Percentiles rank a stretch among this genome's conserved stretches.
Conservation (phyloP, 2,113 vertebrate genomes). For the Eptatretus burgeri region DNA sequence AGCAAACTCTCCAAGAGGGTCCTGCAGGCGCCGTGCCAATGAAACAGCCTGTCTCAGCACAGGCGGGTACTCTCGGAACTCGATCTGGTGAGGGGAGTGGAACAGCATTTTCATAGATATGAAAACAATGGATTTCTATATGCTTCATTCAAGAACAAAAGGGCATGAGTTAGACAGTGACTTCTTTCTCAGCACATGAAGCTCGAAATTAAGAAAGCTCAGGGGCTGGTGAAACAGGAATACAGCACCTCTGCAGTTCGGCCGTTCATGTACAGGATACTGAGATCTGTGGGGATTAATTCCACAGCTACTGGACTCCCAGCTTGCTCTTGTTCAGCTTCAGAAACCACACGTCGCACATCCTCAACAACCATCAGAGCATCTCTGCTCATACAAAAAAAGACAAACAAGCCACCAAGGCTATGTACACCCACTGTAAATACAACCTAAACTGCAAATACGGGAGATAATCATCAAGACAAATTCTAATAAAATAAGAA, state of each 20-base stretch:
- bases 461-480: no score
- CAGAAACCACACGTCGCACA: conserved; percentile 62
- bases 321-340: conserved; percentile 54
- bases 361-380: conserved; percentile 93
- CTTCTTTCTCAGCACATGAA: no score
- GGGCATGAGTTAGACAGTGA: no score
- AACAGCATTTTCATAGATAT: not conserved
- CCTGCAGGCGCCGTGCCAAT: conserved; percentile 70
- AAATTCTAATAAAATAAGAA: no score
- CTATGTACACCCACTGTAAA: no score
- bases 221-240: conserved; percentile 8
- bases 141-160: no score
- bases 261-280: conserved; percentile 90
- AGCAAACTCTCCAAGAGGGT: conserved; percentile 72
- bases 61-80: conserved; percentile 72
- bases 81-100: conserved; percentile 18
- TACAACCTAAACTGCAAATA: no score
- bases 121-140: no score
- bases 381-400: conserved; percentile 24
- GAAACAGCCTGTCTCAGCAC: conserved; percentile 73
- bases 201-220: not conserved
- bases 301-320: conserved; percentile 65
- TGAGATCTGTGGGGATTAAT: conserved; percentile 68
- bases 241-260: conserved; percentile 65
- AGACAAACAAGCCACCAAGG: no score